phyloP scores from a whole-genome alignment of 2,113 vertebrate species.

The Euleptes europaea region DNA sequence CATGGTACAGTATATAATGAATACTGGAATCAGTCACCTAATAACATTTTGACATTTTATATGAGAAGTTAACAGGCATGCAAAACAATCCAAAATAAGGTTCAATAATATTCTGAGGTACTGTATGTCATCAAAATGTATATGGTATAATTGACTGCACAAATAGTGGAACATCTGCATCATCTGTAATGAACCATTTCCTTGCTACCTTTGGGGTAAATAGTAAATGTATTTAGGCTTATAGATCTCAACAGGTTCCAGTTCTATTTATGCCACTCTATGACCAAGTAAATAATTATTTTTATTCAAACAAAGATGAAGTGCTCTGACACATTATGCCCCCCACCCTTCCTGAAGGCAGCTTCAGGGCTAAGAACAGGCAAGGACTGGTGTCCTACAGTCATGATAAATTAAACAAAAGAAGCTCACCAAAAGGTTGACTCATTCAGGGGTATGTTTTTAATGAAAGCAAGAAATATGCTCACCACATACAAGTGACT shows the following conservation, averaged over 20 bases:
- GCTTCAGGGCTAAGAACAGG: not conserved
- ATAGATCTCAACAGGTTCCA: no score
- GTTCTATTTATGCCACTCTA: not conserved
- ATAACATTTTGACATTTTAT: not conserved
- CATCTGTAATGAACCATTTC: not conserved
- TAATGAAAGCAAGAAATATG: no score
- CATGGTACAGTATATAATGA: not conserved
- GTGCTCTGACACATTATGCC: no score
- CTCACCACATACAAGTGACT: no score
- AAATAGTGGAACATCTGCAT: no score
- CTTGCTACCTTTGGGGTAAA: not conserved
- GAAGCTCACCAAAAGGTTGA: no score
- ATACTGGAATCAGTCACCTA: not conserved
- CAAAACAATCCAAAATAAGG: not conserved
- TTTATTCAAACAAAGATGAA: no score
- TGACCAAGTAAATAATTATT: not conserved
- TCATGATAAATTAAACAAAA: no score
- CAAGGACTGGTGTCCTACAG: no score
- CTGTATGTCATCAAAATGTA: not conserved
- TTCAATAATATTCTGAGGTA: not conserved
- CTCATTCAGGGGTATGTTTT: no score
- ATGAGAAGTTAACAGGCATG: not conserved
- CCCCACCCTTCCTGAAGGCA: no score
- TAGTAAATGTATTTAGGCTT: no score
- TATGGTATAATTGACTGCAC: not conserved